Evolutionary conservation across 2,797 vertebrate genomes (phyloP).

Genomic region (Gila robusta): DNA sequence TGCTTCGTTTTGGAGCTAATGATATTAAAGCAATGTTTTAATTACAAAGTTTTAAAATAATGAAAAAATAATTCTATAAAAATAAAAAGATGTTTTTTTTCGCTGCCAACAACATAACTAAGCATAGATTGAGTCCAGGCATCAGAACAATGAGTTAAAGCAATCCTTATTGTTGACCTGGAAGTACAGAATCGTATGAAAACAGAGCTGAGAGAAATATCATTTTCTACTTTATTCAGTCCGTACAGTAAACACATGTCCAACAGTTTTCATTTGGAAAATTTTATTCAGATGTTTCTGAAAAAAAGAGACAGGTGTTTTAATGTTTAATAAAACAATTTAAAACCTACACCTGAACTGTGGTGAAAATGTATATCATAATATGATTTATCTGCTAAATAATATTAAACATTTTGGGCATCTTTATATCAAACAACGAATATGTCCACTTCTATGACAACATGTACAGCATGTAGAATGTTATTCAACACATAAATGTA

Average conservation of each 20-base stretch:
- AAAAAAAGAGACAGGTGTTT: background rate
- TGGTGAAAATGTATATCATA: background rate
- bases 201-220: background rate
- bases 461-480: background rate
- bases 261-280: background rate
- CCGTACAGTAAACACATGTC: background rate
- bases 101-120: background rate
- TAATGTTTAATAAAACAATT: background rate
- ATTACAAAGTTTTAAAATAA: background rate
- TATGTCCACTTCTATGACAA: background rate
- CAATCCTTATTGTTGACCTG: background rate
- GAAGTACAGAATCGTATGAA: background rate
- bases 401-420: background rate
- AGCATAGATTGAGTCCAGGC: background rate
- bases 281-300: background rate
- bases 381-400: background rate
- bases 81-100: background rate
- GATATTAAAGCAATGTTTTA: background rate
- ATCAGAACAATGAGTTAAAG: background rate
- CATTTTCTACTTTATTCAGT: background rate
- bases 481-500: constrained; percentile 19
- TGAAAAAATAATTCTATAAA: background rate
- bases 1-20: background rate
- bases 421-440: constrained; percentile 10
- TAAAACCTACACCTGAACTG: background rate